Evolutionary conservation across 2,888 invertebrate species (phyloP), one percentile per base, ranked within the genome.

Genomic region (Lagria hirta): DNA sequence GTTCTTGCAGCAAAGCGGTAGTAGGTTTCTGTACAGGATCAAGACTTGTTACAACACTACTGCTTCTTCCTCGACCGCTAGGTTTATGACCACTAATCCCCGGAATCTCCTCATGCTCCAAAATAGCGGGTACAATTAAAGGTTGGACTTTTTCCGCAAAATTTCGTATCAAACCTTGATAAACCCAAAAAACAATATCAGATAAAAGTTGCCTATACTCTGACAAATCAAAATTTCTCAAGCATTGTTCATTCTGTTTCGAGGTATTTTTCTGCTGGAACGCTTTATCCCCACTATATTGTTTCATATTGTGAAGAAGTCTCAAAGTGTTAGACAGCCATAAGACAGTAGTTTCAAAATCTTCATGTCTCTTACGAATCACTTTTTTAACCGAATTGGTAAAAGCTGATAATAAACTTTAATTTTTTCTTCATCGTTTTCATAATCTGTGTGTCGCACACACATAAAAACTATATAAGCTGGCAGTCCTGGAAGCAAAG

Each of bases 381-480:
- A 84, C 81, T 75, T 86, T 85, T 71, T 88, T 95, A 20, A 96
- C 84, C 4, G 83, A 84, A 52, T 83, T 83, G 22, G 88, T 82
- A 53, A 84, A 85, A 51, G 79, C 78, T 10, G 86, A 87, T 1
- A 97, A 74, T 3, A 97, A 75, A 83, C 76, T 51, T 86, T 82
- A 49, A 91, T 92, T 74, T 91, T 91, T 28, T 90, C 87, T 60
- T 98, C 98, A 63, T 97, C 95, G 68, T 96, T 94, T 32, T 90
- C 83, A 63, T 90, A 86, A 74, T 99, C 98, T 17, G 92, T 93
- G 70, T 95, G 94, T 10, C 97, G 81, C 43, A 98, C 87, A 73
- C 94, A 94, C 94, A 98, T 97, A 72, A 98, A 95, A 1, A 97
- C 72, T 21, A 98, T 87, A 73, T 96, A 98, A 0, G 98, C 91